Evolutionary conservation across 2,797 vertebrate species (phyloP).

Genomic region (Eulemur mongoz): DNA sequence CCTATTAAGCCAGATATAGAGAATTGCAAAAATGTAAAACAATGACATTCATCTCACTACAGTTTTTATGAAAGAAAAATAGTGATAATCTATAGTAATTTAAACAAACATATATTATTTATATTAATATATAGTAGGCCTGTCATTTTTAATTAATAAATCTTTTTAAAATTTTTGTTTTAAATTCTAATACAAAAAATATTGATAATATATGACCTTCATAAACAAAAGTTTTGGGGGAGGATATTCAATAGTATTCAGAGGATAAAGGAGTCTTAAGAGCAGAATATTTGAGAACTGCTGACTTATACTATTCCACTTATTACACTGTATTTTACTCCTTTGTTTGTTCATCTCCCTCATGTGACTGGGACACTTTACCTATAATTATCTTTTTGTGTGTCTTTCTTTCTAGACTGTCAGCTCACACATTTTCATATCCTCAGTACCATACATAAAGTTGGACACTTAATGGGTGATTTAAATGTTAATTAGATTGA

Average conservation of each 20-base stretch:
- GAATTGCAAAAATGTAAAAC: not conserved
- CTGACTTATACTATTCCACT: not conserved
- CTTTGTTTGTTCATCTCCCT: not conserved
- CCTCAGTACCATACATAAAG: not conserved
- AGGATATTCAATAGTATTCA: not conserved
- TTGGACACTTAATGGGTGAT: not conserved
- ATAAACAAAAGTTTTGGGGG: not conserved
- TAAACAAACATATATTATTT: not conserved
- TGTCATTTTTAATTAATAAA: slow-evolving; percentile 12
- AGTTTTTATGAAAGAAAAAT: slow-evolving; percentile 24
- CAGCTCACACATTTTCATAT: not conserved
- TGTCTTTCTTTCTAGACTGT: not conserved
- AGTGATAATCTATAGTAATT: not conserved
- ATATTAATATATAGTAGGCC: not conserved
- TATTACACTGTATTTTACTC: not conserved
- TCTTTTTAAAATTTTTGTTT: not conserved
- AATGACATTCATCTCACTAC: not conserved
- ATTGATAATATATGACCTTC: not conserved
- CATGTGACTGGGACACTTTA: not conserved
- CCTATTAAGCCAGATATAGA: not conserved
- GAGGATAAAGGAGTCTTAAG: not conserved
- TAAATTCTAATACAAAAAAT: not conserved
- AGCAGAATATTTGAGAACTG: not conserved
- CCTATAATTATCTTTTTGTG: not conserved
- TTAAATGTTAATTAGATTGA: slow-evolving; percentile 22